phyloP scores from a whole-genome alignment of 64 coral and sea anemone species.

The Porites lutea region DNA sequence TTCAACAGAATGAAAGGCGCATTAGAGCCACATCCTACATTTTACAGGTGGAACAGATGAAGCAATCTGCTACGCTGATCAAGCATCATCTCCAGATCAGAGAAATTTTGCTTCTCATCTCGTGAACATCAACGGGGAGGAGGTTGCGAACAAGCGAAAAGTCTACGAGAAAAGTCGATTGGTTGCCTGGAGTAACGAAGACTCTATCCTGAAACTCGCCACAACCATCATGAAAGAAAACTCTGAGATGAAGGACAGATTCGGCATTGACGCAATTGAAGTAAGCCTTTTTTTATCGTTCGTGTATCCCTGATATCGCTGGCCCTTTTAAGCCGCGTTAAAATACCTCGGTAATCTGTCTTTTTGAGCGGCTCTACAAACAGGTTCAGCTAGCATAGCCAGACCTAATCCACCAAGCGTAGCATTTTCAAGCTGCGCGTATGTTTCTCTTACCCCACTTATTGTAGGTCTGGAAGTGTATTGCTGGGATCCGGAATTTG shows the following conservation, averaged over 20 bases:
- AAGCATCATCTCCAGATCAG: slow-evolving; percentile 41
- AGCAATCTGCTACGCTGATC: slow-evolving; percentile 69
- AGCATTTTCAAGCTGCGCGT: no score
- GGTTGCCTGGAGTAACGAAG: slow-evolving; percentile 57
- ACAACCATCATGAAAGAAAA: slow-evolving; percentile 51
- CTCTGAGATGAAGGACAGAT: slow-evolving; percentile 41
- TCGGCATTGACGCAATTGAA: slow-evolving; percentile 37
- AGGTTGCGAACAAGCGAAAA: slow-evolving; percentile 67
- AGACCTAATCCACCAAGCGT: no score
- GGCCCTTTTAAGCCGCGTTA: no score
- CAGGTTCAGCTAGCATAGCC: no score
- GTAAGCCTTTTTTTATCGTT: neutral
- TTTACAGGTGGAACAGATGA: slow-evolving; percentile 57
- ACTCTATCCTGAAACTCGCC: slow-evolving; percentile 44
- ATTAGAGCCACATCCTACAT: no score
- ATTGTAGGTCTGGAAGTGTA: no score
- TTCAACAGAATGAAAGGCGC: no score
- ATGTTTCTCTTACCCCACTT: no score
- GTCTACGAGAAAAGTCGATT: slow-evolving; percentile 66
- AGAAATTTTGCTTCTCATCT: slow-evolving; percentile 63
- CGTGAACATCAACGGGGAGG: slow-evolving; percentile 70
- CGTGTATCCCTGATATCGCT: no score
- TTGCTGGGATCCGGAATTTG: no score
- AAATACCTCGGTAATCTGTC: no score
- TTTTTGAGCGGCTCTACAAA: no score